These are phyloP conservation scores for Archaeoteleia sp. DNA, from an alignment of 2,888 invertebrate genomes.

Conservation along the genomic window DNA sequence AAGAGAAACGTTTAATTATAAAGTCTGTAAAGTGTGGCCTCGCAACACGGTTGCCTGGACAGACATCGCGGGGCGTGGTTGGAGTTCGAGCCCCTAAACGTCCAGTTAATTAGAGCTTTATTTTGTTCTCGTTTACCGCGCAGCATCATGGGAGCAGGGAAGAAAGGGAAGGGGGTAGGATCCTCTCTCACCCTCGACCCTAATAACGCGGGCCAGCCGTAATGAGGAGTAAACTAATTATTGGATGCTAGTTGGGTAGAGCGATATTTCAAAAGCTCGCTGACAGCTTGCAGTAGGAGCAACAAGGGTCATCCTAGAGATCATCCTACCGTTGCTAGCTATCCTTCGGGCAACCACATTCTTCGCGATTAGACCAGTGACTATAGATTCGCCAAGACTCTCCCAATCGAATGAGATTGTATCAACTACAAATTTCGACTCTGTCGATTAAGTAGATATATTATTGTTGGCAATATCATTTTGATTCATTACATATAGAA, in stretches of 20 bases:
- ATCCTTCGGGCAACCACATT: conserved; percentile 44
- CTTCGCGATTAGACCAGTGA: conserved; percentile 16
- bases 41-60: conserved; percentile 54
- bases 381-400: too few species aligned
- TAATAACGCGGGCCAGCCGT: conserved; percentile 70
- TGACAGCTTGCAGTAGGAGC: conserved; percentile 68
- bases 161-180: conserved; percentile 11
- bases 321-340: conserved; percentile 43
- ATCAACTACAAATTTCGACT: too few species aligned
- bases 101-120: conserved; percentile 69
- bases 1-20: conserved; percentile 38
- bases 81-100: conserved; percentile 66
- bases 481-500: too few species aligned
- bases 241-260: conserved; percentile 70
- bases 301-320: conserved; percentile 59
- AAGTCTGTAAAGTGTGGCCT: conserved; percentile 43
- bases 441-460: too few species aligned
- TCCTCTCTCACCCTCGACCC: conserved; percentile 54
- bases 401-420: too few species aligned
- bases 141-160: conserved; percentile 15
- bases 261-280: conserved; percentile 72
- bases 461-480: too few species aligned
- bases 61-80: conserved; percentile 62
- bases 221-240: conserved; percentile 74
- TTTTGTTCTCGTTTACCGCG: conserved; percentile 52